Conservation (phyloP, 2,797 vertebrate genomes). For the Danio choprae region DNA sequence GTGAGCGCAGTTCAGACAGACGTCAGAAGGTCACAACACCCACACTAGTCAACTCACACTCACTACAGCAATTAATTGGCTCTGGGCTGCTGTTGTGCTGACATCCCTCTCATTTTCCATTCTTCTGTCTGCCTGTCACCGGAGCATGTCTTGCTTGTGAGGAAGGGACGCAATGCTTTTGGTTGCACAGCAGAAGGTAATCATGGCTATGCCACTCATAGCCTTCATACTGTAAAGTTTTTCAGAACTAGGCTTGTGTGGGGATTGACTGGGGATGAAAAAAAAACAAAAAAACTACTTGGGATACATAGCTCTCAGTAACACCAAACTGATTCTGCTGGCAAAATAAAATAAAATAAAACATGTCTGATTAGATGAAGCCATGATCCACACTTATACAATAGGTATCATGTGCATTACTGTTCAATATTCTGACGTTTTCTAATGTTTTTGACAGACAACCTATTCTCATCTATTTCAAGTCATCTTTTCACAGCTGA, state of each 20-base stretch:
- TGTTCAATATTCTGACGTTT: no score
- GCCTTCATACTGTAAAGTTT: background rate
- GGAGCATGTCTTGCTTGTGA: constrained; percentile 26
- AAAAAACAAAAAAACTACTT: background rate
- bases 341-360: no score
- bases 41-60: constrained; percentile 44
- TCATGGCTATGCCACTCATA: constrained; percentile 10
- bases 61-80: constrained; percentile 48
- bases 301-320: background rate
- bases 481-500: no score
- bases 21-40: constrained; percentile 38
- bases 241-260: background rate
- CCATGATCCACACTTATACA: no score
- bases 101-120: constrained; percentile 34
- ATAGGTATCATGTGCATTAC: no score
- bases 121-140: constrained; percentile 18
- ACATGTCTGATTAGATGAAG: no score
- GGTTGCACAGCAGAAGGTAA: background rate
- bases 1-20: constrained; percentile 34
- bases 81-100: constrained; percentile 22
- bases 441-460: no score
- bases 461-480: no score
- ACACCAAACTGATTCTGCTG: background rate
- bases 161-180: background rate
- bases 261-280: background rate